Percentiles rank a stretch among this genome's conserved stretches.
These are phyloP conservation scores for Macropis europaea DNA, from an alignment of 2,888 invertebrate species.

Conservation along the genomic window DNA sequence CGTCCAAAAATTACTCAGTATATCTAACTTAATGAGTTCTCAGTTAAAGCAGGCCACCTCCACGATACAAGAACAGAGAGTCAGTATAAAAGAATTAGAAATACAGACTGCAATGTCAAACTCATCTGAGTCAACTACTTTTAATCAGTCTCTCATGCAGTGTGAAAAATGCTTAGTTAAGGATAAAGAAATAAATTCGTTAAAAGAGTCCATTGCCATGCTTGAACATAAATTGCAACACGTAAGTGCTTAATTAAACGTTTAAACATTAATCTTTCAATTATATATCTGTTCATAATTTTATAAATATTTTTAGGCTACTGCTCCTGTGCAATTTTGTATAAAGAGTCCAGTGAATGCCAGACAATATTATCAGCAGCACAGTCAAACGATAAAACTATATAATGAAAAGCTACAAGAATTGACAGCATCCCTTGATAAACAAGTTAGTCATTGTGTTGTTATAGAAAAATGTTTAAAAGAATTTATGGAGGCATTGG, in stretches of 20 bases:
- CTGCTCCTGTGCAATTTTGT: neutral
- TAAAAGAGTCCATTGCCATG: slow-evolving; percentile 7
- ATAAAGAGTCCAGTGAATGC: neutral
- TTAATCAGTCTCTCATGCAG: neutral
- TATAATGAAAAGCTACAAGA: slow-evolving; percentile 63
- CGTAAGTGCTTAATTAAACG: slow-evolving; percentile 14
- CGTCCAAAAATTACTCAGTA: slow-evolving; percentile 31
- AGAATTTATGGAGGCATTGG: slow-evolving; percentile 60
- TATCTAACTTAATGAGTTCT: slow-evolving; percentile 30
- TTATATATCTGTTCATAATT: neutral
- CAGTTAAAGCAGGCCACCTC: slow-evolving; percentile 26
- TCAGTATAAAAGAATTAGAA: slow-evolving; percentile 17
- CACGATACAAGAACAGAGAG: slow-evolving; percentile 11
- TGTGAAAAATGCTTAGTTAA: slow-evolving; percentile 17
- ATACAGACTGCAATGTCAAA: neutral
- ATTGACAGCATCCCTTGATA: slow-evolving; percentile 60
- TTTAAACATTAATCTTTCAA: neutral
- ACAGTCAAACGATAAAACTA: slow-evolving; percentile 59
- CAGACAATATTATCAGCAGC: slow-evolving; percentile 22
- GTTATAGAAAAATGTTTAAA: slow-evolving; percentile 64
- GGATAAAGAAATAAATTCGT: slow-evolving; percentile 26
- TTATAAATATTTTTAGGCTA: slow-evolving; percentile 20
- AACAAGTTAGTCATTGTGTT: slow-evolving; percentile 61
- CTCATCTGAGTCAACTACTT: neutral
- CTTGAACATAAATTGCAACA: slow-evolving; percentile 47